phyloP scores from a whole-genome alignment of 2,113 vertebrate species.

The Myiozetetes cayanensis region DNA sequence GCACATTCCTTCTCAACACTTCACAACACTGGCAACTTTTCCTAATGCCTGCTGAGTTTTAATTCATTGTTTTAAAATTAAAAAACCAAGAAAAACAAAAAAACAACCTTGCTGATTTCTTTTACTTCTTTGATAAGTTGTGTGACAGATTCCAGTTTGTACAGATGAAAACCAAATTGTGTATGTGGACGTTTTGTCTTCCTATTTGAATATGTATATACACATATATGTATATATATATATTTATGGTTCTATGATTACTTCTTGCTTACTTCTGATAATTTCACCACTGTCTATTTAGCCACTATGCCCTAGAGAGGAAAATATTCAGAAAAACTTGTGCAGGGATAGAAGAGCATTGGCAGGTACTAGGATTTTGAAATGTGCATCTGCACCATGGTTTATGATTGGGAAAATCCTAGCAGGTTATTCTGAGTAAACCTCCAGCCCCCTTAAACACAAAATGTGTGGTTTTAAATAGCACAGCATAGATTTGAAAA shows the following conservation, averaged over 20 bases:
- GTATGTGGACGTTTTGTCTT: not conserved
- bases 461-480: slow-evolving; percentile 41
- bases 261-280: not conserved
- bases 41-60: not conserved
- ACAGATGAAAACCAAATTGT: not conserved
- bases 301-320: not conserved
- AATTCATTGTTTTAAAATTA: not conserved
- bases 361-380: not conserved
- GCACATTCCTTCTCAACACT: not conserved
- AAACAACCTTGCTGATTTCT: not conserved
- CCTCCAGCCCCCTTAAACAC: not conserved
- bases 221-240: too few species aligned
- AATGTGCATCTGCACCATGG: not conserved
- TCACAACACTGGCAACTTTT: not conserved
- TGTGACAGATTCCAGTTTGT: not conserved
- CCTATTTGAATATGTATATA: not conserved
- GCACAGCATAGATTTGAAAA: not conserved
- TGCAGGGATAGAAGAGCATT: not conserved
- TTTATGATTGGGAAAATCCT: slow-evolving; percentile 15
- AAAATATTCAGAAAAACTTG: not conserved
- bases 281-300: not conserved
- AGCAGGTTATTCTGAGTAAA: slow-evolving; percentile 4
- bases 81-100: not conserved
- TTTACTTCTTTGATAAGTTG: not conserved
- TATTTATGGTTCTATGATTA: not conserved